Evolutionary conservation across 2,888 invertebrate genomes (phyloP), one percentile per base, ranked within the genome.

Genomic region (Drosophila emarginata): DNA sequence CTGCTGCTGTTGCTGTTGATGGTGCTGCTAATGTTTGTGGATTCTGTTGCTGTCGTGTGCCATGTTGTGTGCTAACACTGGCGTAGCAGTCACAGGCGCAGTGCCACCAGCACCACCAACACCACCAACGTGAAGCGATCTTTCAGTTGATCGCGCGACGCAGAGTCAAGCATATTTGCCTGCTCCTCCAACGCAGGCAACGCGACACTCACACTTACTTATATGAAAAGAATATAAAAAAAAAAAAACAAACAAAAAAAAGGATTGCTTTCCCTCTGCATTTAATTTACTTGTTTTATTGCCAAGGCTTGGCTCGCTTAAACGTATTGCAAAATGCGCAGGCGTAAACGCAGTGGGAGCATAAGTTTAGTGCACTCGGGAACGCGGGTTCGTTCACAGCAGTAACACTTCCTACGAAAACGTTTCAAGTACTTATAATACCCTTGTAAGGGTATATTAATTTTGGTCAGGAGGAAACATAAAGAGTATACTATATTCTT

Each of bases 321-420:
- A 86, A 75, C 70, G 84, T 60, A 68, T 73, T 65, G 74, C 78
- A 86, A 86, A 88, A 82, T 82, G 79, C 56, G 64, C 56, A 71
- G 73, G 52, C 64, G 77, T 64, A 52, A 36, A 53, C 18, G 26
- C 26, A 45, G 62, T 61, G 64, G 61, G 61, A 61, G 78, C 40
- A 64, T 59, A 77, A 75, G 84, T 88, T 88, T 81, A 88, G 75
- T 80, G 87, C 78, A 88, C 83, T 72, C 74, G 71, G 28, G 64
- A 70, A 66, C 68, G 64, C 61, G 56, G 57, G 32, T 72, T 64
- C 64, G 61, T 52, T 58, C 69, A 36, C 73, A 68, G 45, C 45
- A 45, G 18, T 11, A 45, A 45, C 45, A 21, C 9, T 32, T 32
- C 32, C 32, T 32, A 32, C 32, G 9, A 12, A 3, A 45, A 45